Base-by-base conservation (phyloP, 2,888 invertebrate species). In the Acronicta aceris region DNA sequence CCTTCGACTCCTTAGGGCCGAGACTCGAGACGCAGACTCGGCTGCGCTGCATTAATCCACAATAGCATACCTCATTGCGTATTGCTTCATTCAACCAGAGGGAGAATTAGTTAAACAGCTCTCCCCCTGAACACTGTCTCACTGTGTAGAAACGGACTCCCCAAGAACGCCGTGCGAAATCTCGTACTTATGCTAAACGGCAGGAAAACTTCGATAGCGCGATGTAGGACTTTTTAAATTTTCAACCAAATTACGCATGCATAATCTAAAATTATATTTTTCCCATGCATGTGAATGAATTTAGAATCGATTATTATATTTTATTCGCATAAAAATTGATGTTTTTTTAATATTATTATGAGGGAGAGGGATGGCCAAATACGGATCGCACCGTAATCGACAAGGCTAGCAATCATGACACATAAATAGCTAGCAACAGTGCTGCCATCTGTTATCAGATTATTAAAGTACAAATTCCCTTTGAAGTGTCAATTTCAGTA, bases 61-160 rank as follows among this genome's bases (percentile, higher is more conserved):
- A 74, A 77, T 63, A 76, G 74, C 66, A 57, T 38, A 33, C 43
- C 38, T 36, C 38, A 17, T 1, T 65, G 65, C 74, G 0, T 58
- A 71, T 72, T 68, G 81, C 72, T 60, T 58, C 66, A 59, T 56
- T 59, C 38, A 38, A 50, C 51, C 60, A 54, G 80, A 33, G 30
- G 55, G 56, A 52, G 65, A 50, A 5, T 71, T 64, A 74, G 54
- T n/a, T n/a, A n/a, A 21, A 59, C 71, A 77, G 80, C 59, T 50
- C 65, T 46, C 61, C 62, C 50, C 52, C 71, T 64, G 59, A 74
- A 42, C 27, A 72, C 78, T 69, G 62, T 36, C 13, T 48, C 48
- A 69, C 78, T 80, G 81, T 69, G 81, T 80, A 78, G 81, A 78
- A 78, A 74, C 78, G 81, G 81, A 78, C 77, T 74, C 69, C 77